Conservation (phyloP, 2,113 vertebrate genomes). For the Triplophysa siluroides region DNA sequence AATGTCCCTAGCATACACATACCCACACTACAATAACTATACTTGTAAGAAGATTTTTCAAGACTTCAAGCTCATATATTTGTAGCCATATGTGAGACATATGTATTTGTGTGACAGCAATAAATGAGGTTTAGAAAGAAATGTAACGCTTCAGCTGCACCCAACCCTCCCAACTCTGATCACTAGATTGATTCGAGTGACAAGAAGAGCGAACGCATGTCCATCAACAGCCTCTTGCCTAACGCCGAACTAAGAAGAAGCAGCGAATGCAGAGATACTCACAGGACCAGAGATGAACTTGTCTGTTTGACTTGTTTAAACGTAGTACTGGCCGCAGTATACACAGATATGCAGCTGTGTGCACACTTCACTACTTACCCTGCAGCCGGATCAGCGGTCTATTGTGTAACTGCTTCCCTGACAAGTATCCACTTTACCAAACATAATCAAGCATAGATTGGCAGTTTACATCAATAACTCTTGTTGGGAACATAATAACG, state of each 20-base stretch:
- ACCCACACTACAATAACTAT: too few species aligned
- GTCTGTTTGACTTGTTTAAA: slow-evolving; percentile 11
- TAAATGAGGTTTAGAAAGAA: slow-evolving; percentile 75
- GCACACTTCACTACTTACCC: slow-evolving; percentile 50
- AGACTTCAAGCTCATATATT: slow-evolving; percentile 63
- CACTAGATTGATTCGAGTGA: slow-evolving; percentile 77
- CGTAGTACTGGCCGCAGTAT: slow-evolving; percentile 12
- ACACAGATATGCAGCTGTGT: slow-evolving; percentile 62
- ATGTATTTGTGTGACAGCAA: slow-evolving; percentile 68
- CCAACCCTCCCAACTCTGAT: slow-evolving; percentile 74
- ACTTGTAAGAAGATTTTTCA: slow-evolving; percentile 50
- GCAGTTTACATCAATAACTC: slow-evolving; percentile 32
- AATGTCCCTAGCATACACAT: too few species aligned
- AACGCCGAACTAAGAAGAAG: slow-evolving; percentile 71
- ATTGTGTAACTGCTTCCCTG: slow-evolving; percentile 7
- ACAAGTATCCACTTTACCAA: slow-evolving; percentile 30
- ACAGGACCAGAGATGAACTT: background rate
- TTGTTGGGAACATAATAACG: slow-evolving; percentile 21
- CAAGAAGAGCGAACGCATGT: slow-evolving; percentile 73
- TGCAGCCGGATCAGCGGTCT: slow-evolving; percentile 11
- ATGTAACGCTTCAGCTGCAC: slow-evolving; percentile 69
- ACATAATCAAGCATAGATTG: slow-evolving; percentile 25
- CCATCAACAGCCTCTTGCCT: slow-evolving; percentile 67
- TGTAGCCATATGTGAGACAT: background rate
- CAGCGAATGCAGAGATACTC: slow-evolving; percentile 51